Evolutionary conservation across 2,113 vertebrate species (phyloP).

Genomic region (Pionites leucogaster): DNA sequence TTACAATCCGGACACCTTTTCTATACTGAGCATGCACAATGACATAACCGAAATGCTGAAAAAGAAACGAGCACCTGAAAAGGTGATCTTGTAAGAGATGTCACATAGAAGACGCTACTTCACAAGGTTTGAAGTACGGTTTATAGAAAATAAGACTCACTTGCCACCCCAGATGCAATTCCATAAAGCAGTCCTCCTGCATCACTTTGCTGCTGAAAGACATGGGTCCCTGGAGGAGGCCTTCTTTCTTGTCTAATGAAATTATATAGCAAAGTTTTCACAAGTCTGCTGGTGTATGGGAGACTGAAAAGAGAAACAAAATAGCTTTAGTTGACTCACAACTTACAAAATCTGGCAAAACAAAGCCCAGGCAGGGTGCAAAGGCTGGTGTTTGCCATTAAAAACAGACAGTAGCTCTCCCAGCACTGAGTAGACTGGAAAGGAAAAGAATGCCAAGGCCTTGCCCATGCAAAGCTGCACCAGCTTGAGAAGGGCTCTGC

Average conservation of each 20-base stretch:
- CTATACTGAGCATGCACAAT: neutral
- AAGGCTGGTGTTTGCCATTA: neutral
- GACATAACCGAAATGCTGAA: neutral
- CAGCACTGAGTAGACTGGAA: neutral
- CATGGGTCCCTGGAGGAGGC: slow-evolving; percentile 84
- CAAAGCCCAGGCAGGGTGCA: neutral
- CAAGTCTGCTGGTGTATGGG: slow-evolving; percentile 91
- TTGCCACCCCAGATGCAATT: slow-evolving; percentile 94
- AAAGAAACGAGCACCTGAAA: neutral
- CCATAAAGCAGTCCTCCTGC: slow-evolving; percentile 92
- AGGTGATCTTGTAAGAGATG: neutral
- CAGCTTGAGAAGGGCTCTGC: neutral
- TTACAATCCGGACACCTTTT: neutral
- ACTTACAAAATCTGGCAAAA: neutral
- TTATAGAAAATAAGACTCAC: slow-evolving; percentile 75
- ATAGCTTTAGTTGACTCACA: neutral
- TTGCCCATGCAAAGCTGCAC: neutral
- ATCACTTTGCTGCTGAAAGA: slow-evolving; percentile 86
- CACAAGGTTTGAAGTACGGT: neutral
- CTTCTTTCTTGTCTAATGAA: slow-evolving; percentile 98
- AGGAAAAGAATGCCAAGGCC: neutral
- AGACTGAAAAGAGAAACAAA: slow-evolving; percentile 76
- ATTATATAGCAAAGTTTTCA: slow-evolving; percentile 97
- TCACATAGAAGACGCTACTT: neutral
- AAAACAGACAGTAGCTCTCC: neutral